Evolutionary conservation across 2,888 invertebrate species (phyloP).

Genomic region (Vanessa cardui): DNA sequence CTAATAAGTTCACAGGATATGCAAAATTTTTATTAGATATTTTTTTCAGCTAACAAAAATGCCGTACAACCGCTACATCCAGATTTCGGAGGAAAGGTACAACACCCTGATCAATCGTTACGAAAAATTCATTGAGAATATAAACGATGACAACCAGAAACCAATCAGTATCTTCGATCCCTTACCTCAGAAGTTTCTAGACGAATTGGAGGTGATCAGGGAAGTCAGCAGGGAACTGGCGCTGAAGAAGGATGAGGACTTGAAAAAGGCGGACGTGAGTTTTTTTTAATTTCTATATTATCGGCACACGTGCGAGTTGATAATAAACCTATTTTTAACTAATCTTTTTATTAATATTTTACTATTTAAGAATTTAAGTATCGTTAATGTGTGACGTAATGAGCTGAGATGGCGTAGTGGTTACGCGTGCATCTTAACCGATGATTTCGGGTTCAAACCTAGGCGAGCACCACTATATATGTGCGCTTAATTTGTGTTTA

Average conservation of each 20-base stretch:
- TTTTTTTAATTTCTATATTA: neutral
- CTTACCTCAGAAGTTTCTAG: constrained; percentile 44
- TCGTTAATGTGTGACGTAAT: too few relatives aligned
- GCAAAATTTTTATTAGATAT: too few relatives aligned
- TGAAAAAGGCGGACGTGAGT: constrained; percentile 55
- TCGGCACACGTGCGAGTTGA: too few relatives aligned
- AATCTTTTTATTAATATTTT: neutral
- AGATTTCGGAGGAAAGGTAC: constrained; percentile 46
- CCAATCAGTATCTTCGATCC: constrained; percentile 55
- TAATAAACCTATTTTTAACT: too few relatives aligned
- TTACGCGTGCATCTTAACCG: too few relatives aligned
- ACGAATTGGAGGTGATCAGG: constrained; percentile 59
- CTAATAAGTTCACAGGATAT: neutral
- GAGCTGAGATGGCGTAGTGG: too few relatives aligned
- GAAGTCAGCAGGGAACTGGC: constrained; percentile 60
- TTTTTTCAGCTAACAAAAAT: constrained; percentile 30
- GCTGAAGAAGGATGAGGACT: constrained; percentile 63
- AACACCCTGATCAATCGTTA: constrained; percentile 43
- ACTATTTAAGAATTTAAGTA: neutral
- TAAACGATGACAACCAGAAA: constrained; percentile 39
- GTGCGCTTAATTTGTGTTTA: too few relatives aligned
- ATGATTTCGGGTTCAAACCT: too few relatives aligned
- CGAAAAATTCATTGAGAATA: constrained; percentile 39
- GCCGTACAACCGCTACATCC: constrained; percentile 35
- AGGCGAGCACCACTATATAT: too few relatives aligned